Percentiles rank a stretch among this genome's conserved stretches.
phyloP scores from a whole-genome alignment of 2,797 vertebrate genomes.

The Pipistrellus pipistrellus region DNA sequence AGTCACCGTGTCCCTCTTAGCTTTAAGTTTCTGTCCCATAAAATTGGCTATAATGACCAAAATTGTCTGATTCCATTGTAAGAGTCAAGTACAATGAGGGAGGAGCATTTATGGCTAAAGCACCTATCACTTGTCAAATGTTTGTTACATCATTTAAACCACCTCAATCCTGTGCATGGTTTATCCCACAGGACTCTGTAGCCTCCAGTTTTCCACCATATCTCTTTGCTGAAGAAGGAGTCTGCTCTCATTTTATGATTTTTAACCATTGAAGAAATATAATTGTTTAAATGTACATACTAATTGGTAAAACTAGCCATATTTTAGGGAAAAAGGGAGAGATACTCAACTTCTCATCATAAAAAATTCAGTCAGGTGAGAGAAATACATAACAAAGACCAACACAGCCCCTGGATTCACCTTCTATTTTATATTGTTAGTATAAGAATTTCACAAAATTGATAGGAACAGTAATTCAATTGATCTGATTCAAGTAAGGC shows the following conservation, averaged over 20 bases:
- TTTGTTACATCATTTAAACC: too few species aligned
- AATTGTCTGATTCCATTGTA: background rate
- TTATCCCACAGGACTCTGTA: rapidly evolving
- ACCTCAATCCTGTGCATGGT: rapidly evolving
- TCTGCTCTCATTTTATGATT: background rate
- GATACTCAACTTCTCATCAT: background rate
- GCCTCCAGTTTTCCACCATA: rapidly evolving
- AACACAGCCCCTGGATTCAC: too few species aligned
- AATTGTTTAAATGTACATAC: too few species aligned
- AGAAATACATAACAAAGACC: background rate
- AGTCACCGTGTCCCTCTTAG: background rate
- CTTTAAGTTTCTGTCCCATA: conserved; percentile 35
- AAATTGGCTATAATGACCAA: background rate
- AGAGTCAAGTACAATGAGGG: background rate
- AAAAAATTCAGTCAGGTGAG: background rate
- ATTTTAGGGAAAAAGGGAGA: background rate
- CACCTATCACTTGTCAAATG: rapidly evolving
- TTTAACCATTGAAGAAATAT: background rate
- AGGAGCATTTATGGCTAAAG: background rate
- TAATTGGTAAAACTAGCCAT: background rate
- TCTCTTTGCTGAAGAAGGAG: background rate
- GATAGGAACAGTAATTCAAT: background rate
- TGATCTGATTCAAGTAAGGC: background rate
- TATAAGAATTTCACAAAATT: background rate
- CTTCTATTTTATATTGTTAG: background rate